Evolutionary conservation across 2,888 invertebrate species (phyloP), one percentile per base, ranked within the genome.

Genomic region (Plusia festucae): DNA sequence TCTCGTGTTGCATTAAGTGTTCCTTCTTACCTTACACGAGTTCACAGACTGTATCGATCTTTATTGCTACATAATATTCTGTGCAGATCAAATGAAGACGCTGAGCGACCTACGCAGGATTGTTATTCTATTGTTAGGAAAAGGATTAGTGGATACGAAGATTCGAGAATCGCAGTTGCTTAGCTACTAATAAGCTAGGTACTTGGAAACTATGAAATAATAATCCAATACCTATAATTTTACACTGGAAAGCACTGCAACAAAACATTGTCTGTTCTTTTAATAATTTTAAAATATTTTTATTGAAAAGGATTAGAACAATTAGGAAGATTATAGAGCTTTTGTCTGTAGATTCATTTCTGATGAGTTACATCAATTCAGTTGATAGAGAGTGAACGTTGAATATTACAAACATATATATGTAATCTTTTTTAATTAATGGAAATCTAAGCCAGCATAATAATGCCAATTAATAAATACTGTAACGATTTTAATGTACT

Each of bases 1-100:
- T 49, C 63, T 60, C 63, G 69, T 70, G 70, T 70, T 78, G 78
- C 81, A 79, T 78, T 81, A 79, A 67, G 75, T 69, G 73, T 72
- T 68, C 54, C 60, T 68, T 68, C 60, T 68, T 68, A 68, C 44
- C 57, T 67, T 73, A 76, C 68, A 61, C 49, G 55, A 69, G 34
- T 69, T 58, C 46, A 54, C 53, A 65, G 60, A 65, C 56, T 68
- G 58, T 76, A 75, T 76, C 62, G 66, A 66, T 76, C 57, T 46
- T 69, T 66, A 52, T 55, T 22, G 55, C 1, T 64, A 49, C 53
- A 46, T 32, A 74, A 6, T 20, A 54, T 9, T 54, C 15, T 34
- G 16, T 20, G 11, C 20, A 58, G 55, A 64, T 71, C 53, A 34
- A 32, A 51, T 46, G 49, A 44, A 16, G n/a, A 20, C 53, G 24